phyloP scores from a whole-genome alignment of 2,113 vertebrate genomes.

The Cyanocitta stelleri region DNA sequence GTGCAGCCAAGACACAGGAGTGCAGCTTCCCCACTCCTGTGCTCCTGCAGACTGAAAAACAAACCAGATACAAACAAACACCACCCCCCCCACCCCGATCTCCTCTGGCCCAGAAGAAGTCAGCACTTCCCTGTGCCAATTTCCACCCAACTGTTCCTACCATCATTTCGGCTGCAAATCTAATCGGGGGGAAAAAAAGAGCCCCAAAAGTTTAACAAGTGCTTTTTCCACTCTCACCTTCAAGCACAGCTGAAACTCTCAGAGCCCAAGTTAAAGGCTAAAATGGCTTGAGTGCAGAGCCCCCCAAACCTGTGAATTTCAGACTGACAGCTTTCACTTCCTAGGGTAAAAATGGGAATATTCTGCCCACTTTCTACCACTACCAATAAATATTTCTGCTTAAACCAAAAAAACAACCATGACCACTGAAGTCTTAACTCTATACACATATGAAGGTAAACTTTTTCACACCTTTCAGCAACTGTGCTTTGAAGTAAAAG shows the following conservation, averaged over 20 bases:
- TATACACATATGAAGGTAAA: rapidly evolving
- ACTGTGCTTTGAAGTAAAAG: neutral
- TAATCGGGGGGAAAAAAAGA: neutral
- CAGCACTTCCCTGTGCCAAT: neutral
- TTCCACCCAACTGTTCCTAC: neutral
- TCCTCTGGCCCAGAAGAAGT: neutral
- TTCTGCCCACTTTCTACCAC: neutral
- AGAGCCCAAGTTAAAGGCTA: neutral
- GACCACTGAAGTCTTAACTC: neutral
- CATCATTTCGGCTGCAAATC: neutral
- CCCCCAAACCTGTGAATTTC: neutral
- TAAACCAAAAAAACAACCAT: neutral
- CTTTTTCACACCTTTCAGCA: neutral
- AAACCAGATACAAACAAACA: neutral
- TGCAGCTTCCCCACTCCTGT: neutral
- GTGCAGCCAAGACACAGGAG: neutral
- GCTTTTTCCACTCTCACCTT: neutral
- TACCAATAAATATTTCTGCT: neutral
- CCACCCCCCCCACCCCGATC: neutral
- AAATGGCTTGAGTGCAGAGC: rapidly evolving
- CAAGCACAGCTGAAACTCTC: neutral
- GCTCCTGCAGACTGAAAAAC: neutral
- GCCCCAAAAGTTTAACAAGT: neutral
- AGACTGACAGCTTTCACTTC: neutral
- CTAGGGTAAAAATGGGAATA: neutral